Base-by-base conservation (phyloP, 2,888 invertebrate genomes). In the Hermaeophaga mercurialis region DNA sequence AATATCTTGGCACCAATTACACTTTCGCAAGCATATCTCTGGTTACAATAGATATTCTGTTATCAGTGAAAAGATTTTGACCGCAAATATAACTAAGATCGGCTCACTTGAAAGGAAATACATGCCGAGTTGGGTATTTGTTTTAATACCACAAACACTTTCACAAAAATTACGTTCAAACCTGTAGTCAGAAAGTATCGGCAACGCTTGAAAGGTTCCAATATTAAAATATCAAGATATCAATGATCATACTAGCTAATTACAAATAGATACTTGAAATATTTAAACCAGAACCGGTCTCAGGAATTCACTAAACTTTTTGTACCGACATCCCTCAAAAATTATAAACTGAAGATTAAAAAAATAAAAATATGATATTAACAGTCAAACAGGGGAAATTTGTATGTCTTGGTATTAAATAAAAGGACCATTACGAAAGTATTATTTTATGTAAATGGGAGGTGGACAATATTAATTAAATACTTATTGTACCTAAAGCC, bases 51-150 rank as follows among this genome's bases (percentile, higher is more conserved):
- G 5, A 14, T 17, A 18, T 38, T 18, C 18, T 33, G 18, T 46
- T 31, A 31, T 46, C 33, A 33, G 31, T n/a, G 33, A 26, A 38
- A 49, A 49, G 17, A 44, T 44, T 48, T 41, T 50, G 54, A 54
- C 50, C 49, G 56, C 54, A 53, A 56, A 46, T 33, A 28, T 45
- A 59, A 50, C 50, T 46, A 46, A 54, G 47, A 19, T 46, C 31
- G 45, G 45, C 14, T 54, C 22, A 48, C 38, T 54, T 54, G 59
- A 59, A 59, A 59, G 54, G 45, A 50, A 56, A 59, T 38, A 28
- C 34, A 39, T 39, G 19, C 38, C 43, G 11, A 47, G 36, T 53
- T 48, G 7, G 7, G 22, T 22, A 28, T 28, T 53, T 22, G 46
- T 4, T 39, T 54, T 47, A 18, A 31, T 43, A 33, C 14, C 39